These are phyloP conservation scores for Cecropterus lyciades DNA, from an alignment of 1,140 invertebrate species.

Conservation along the genomic window DNA sequence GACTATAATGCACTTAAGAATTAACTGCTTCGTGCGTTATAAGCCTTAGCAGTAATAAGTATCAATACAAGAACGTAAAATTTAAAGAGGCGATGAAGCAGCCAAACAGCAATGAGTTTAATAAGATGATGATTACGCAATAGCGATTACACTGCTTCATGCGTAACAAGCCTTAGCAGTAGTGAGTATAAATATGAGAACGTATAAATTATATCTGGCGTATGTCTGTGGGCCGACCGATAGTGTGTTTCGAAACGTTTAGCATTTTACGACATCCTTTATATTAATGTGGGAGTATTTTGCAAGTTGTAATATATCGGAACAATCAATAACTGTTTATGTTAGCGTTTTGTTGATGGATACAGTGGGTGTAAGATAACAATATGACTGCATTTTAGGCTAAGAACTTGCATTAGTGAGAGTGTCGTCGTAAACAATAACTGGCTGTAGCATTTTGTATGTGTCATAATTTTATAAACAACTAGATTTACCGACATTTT, in stretches of 20 bases:
- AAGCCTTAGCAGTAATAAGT: no score
- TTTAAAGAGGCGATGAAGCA: no score
- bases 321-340: constrained; percentile 29
- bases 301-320: constrained; percentile 23
- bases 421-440: not conserved
- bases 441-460: no score
- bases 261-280: constrained; percentile 33
- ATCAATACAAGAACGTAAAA: no score
- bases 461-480: no score
- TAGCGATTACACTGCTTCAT: not conserved
- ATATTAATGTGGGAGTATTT: constrained; percentile 31
- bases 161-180: constrained; percentile 12
- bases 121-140: no score
- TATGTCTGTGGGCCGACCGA: constrained; percentile 22
- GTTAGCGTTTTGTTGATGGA: constrained; percentile 24
- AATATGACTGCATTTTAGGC: constrained; percentile 3
- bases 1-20: no score
- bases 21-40: no score
- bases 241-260: constrained; percentile 29
- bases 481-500: no score
- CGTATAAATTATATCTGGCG: constrained; percentile 28
- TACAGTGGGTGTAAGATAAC: constrained; percentile 16
- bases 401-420: no score
- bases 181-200: constrained; percentile 18
- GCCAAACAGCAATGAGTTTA: no score